Base-by-base conservation (phyloP, 2,888 invertebrate species). In the Meteorus cinctellus region DNA sequence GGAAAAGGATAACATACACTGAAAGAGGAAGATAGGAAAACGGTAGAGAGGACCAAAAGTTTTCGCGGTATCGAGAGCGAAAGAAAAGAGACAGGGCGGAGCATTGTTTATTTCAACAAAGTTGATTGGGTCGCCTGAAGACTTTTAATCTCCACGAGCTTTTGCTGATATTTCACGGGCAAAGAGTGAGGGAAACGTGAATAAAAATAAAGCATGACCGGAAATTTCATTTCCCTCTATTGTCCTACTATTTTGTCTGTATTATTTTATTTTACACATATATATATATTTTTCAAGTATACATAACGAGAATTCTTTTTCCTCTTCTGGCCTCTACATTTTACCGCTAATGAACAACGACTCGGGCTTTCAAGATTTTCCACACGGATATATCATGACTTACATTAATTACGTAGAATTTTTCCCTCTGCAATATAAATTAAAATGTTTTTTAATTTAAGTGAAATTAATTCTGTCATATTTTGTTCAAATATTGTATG, bases 61-160 rank as follows among this genome's bases (percentile, higher is more conserved):
- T 70, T 31, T 70, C 60, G 41, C 36, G 59, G 16, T 24, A 60
- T 36, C 41, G 41, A 41, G 55, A 27, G 55, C 27, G 66, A 36
- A 66, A 65, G 34, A 48, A 31, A 24, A 12, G 45, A 41, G 24
- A 24, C 19, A 6, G 19, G 29, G 24, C 24, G 67, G 6, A 45
- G 19, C 27, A 19, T 14, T 45, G 34, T 65, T 72, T 72, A 74
- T 74, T 74, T 51, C 19, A 41, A 34, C 31, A 48, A 19, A 74
- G 74, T 74, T 69, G 68, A 65, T 60, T 59, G 70, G 67, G 74
- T 74, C 51, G 74, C 60, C 69, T 36, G 69, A 68, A 69, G 68
- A 69, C 74, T 69, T 72, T 72, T 72, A 72, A 72, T 72, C 66
- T 72, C 59, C 24, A 27, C 55, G 27, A 55, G 51, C 31, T 55